Evolutionary conservation across 2,888 invertebrate genomes (phyloP), one percentile per base, ranked within the genome.

Genomic region (Willowsia nigromaculata): DNA sequence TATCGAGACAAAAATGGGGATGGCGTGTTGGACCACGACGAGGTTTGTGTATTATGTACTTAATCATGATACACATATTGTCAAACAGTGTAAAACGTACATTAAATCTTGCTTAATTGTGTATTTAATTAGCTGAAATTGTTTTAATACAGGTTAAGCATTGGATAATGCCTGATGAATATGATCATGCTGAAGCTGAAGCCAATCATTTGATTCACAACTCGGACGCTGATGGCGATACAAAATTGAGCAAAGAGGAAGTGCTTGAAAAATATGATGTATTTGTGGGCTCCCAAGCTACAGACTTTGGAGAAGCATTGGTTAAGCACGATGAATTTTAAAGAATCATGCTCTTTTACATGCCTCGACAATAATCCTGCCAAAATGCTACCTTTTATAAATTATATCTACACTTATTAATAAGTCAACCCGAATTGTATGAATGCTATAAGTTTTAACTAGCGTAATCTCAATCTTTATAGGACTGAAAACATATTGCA

Each of bases 211-310:
- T 99, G 71, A 96, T 99, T 91, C 97, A 97, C 94, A 98, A 99
- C 94, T 97, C 99, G 0, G 99, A 99, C 94, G 94, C 95, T 0
- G 97, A 99, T 94, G 96, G 96, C 11, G 99, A 99, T 94, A 97
- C 97, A 93, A 96, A 96, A 93, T 95, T 99, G 37, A 97, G 97
- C 9, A 97, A 97, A 94, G 96, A 96, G 0, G 99, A 99, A 94
- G 96, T 99, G 43, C 94, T 99, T 30, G 96, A 97, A 85, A 99
- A 99, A 94, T 99, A 99, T 94, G 99, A 99, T 94, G 95, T 99
- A 11, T 99, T 99, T 94, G 99, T 99, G 4, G 99, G 99, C 50
- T 99, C 99, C 0, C 99, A 99, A 94, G 99, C 99, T 0, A 99
- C 99, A 0, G 99, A 99, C 94, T 99, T 99, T 94, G 99, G 99